Evolutionary conservation across 2,888 invertebrate genomes (phyloP), one percentile per base, ranked within the genome.

Genomic region (Eulithis testata): DNA sequence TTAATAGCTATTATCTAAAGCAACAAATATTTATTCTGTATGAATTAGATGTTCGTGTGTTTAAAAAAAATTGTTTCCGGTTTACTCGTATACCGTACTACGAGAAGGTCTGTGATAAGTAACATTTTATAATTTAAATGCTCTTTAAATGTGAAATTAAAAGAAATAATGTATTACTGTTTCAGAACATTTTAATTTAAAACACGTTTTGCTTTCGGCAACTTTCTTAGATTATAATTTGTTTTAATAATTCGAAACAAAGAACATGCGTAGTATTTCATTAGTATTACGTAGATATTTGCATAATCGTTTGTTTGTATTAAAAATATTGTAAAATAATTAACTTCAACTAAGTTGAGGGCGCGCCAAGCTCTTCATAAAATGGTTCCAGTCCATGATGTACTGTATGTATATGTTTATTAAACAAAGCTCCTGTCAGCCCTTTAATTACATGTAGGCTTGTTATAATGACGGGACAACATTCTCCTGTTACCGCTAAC

Each of bases 381-480:
- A 51, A 59, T 51, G 31, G 51, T 59, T 58, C 3, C 11, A 59
- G 14, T 27, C 37, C 27, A 44, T 43, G 11, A 51, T 68, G 63
- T 65, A 68, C 65, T 68, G 63, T 65, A 68, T 68, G 63, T 65
- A 68, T 62, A 60, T 53, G 68, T 68, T 59, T 65, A 61, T 68
- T 21, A 65, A 68, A 66, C 66, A 59, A 60, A 56, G 47, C 66
- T 54, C 49, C 60, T 56, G 66, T 66, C 63, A 60, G 56, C 60
- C 54, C 61, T 61, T 66, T 69, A 69, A 66, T 68, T 65, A 69
- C 65, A 65, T 53, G 64, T 67, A 63, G 68, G 71, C 66, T 56
- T 63, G 72, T 70, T 65, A 71, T 69, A 57, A 69, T 65, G 60
- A 64, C 62, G 64, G 65, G 63, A 68, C 69, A 71, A 71, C 65